Percentiles rank a stretch among this genome's conserved stretches.
phyloP scores from a whole-genome alignment of 2,888 invertebrate genomes.

The Phengaris arion region DNA sequence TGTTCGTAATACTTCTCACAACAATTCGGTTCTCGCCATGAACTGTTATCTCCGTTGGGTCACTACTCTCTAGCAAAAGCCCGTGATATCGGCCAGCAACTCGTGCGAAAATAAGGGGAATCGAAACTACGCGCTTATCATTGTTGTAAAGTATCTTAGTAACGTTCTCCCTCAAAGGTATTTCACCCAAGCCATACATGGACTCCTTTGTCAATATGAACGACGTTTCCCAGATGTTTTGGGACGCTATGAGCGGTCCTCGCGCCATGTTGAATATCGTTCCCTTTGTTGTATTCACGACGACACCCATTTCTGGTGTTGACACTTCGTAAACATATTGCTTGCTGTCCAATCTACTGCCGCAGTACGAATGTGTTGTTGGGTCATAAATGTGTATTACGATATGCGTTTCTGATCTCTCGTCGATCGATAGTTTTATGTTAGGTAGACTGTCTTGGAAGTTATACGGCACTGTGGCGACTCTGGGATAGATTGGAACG shows the following conservation, averaged over 20 bases:
- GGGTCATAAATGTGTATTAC: conserved; percentile 60
- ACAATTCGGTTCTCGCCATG: conserved; percentile 74
- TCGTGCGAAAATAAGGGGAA: conserved; percentile 77
- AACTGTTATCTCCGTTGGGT: conserved; percentile 78
- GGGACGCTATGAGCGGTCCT: conserved; percentile 80
- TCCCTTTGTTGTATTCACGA: conserved; percentile 52
- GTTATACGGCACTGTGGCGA: conserved; percentile 56
- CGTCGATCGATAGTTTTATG: conserved; percentile 60
- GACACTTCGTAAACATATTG: conserved; percentile 52
- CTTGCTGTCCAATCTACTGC: conserved; percentile 51
- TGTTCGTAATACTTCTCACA: conserved; percentile 74
- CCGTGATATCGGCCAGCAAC: conserved; percentile 77
- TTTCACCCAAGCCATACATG: conserved; percentile 79
- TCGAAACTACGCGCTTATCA: conserved; percentile 59
- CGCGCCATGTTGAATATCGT: conserved; percentile 73
- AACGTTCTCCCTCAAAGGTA: conserved; percentile 57
- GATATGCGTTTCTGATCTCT: conserved; percentile 60
- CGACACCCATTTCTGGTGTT: conserved; percentile 56
- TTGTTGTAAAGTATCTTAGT: conserved; percentile 71
- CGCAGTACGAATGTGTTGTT: conserved; percentile 41
- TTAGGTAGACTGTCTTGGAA: conserved; percentile 49
- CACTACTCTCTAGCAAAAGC: conserved; percentile 69
- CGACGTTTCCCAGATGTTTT: conserved; percentile 81
- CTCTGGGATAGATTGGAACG: conserved; percentile 53
- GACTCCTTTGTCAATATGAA: conserved; percentile 73